Percentiles rank a stretch among this genome's conserved stretches.
These are phyloP conservation scores for Potamarius usumacintae DNA, from an alignment of 2,113 vertebrate species.

Conservation along the genomic window DNA sequence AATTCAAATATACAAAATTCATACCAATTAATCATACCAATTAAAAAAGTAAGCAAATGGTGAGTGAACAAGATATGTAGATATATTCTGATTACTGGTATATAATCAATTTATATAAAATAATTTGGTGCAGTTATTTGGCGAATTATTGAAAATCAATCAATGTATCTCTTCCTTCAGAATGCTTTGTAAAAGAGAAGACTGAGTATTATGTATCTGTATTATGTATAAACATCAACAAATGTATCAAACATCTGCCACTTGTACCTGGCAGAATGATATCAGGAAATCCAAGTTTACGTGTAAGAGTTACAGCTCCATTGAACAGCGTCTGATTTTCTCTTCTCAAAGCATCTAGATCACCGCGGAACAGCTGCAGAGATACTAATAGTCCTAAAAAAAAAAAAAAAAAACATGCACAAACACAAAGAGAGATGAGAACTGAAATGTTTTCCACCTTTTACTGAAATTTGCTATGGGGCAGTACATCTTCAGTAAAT, in stretches of 20 bases:
- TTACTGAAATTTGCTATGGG: background rate
- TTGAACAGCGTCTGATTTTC: constrained; percentile 80
- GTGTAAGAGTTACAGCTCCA: constrained; percentile 76
- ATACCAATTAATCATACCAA: background rate
- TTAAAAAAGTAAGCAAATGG: no score
- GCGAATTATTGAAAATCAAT: background rate
- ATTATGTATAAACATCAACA: background rate
- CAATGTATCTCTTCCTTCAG: background rate
- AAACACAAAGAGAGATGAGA: background rate
- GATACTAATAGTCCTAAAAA: constrained; percentile 83
- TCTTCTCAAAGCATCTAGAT: constrained; percentile 76
- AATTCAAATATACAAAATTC: no score
- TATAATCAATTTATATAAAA: background rate
- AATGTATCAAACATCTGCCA: constrained; percentile 21
- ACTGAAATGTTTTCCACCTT: background rate
- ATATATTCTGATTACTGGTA: background rate
- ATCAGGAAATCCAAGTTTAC: constrained; percentile 84
- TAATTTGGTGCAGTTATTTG: background rate
- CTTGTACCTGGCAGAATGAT: constrained; percentile 84
- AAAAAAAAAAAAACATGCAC: background rate
- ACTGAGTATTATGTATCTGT: background rate
- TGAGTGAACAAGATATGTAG: no score
- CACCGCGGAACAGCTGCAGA: constrained; percentile 81
- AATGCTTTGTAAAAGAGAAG: background rate
- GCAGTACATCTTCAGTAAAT: background rate